These are phyloP conservation scores for Spatula versicolor DNA, from an alignment of 2,797 vertebrate species.

Conservation along the genomic window DNA sequence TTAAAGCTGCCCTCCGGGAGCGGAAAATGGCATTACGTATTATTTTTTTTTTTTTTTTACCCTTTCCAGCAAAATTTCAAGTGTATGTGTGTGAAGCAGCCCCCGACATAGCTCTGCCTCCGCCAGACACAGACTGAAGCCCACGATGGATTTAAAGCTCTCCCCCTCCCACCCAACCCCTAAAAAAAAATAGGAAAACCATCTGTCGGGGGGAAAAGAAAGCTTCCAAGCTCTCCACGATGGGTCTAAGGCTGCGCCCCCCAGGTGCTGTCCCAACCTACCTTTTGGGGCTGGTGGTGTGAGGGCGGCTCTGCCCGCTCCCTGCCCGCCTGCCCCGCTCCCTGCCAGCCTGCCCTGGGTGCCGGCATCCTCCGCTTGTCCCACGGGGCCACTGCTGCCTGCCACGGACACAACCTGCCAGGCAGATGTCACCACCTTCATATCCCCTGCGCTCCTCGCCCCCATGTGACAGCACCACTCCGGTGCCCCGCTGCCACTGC, in stretches of 20 bases:
- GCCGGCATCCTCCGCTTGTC: neutral
- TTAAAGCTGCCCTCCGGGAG: constrained; percentile 15
- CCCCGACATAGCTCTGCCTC: neutral
- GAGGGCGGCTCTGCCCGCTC: accelerated
- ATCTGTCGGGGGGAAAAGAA: too few relatives aligned
- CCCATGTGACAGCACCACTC: neutral
- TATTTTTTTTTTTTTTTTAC: neutral
- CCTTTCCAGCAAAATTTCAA: neutral
- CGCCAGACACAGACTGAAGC: accelerated
- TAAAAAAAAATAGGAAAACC: too few relatives aligned
- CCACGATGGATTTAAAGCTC: neutral
- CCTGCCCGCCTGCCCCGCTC: too few relatives aligned
- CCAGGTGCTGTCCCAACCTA: neutral
- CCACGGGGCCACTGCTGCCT: neutral
- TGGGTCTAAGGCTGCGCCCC: accelerated
- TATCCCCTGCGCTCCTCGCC: neutral
- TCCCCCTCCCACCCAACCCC: too few relatives aligned
- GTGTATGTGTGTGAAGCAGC: accelerated
- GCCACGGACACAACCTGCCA: neutral
- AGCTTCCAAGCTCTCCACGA: accelerated
- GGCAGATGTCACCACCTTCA: accelerated
- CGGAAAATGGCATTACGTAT: neutral
- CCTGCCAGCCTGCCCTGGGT: neutral
- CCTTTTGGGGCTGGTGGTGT: accelerated
- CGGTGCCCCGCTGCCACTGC: neutral